Evolutionary conservation across 2,797 vertebrate species (phyloP).

Genomic region (Dipus sagitta): DNA sequence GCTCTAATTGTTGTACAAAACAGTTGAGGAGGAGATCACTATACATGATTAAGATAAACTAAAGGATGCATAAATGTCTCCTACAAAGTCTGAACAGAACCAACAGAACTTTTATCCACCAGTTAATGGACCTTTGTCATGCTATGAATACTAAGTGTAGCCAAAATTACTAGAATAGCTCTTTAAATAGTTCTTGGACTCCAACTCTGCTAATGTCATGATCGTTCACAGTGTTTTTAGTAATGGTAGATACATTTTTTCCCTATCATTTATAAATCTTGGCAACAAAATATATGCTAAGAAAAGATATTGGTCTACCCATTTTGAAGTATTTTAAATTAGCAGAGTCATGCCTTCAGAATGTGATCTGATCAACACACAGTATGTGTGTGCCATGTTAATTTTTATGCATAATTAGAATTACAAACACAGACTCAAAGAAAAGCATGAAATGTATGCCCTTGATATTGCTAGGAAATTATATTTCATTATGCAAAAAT

Average conservation of each 20-base stretch:
- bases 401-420: not conserved
- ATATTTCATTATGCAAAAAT: not conserved
- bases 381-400: not conserved
- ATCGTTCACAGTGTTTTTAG: slow-evolving; percentile 68
- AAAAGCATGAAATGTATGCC: not conserved
- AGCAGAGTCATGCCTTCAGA: not conserved
- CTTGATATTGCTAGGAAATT: not conserved
- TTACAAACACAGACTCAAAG: not conserved
- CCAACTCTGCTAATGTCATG: not conserved
- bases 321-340: slow-evolving; percentile 20
- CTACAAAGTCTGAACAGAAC: not conserved
- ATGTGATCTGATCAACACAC: not conserved
- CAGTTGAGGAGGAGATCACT: not conserved
- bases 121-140: not conserved
- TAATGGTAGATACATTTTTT: slow-evolving; percentile 73
- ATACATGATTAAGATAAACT: slow-evolving; percentile 1
- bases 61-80: not conserved
- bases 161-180: slow-evolving; percentile 20
- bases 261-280: slow-evolving; percentile 65
- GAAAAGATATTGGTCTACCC: slow-evolving; percentile 26
- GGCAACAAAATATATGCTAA: slow-evolving; percentile 74
- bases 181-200: slow-evolving; percentile 56
- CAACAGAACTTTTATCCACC: not conserved
- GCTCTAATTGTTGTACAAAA: not conserved
- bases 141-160: not conserved